Base-by-base conservation (phyloP, 2,888 invertebrate species). In the Ariolimax columbianus region DNA sequence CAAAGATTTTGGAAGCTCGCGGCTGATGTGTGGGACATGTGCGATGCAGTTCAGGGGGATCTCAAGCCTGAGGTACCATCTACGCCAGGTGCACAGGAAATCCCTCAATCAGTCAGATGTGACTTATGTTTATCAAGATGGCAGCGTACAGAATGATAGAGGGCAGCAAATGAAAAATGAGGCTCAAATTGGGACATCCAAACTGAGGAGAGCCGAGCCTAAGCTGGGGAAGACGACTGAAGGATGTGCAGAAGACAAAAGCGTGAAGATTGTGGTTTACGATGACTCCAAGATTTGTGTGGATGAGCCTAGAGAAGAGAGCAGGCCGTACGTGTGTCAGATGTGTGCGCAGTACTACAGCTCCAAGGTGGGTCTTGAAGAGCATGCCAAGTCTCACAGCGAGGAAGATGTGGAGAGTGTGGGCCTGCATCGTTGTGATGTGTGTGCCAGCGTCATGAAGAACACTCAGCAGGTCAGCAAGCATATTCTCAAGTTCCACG, bases 381-480 rank as follows among this genome's bases (percentile, higher is more conserved):
- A 85, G 26, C 85, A 85, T 30, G 7, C 82, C 38, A 85, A 77
- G 59, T 36, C 40, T n/a, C 85, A 85, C 47, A 82, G 38, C 30
- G 81, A 82, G 4, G 85, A 85, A 43, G 85, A 85, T 40, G 77
- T 85, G 40, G 85, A 81, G 68, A n/a, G 33, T 19, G 85, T 63
- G 38, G 85, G 85, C 9, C 36, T 85, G 72, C 85, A 85, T 36
- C 66, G 85, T 7, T 85, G 85, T 59, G 85, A 85, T 33, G 33
- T 36, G 1, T 85, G 85, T 59, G 14, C 40, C 9, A 26, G 43
- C 26, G 85, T 85, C 30, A 82, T 85, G 85, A 85, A 85, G 30
- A 85, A 85, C 63, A 85, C 85, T 19, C 85, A 85, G 30, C 82
- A 85, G 40, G 77, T 85, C 30, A 51, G 77, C 30, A 85, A 85